These are phyloP conservation scores for Lordiphosa collinella DNA, from an alignment of 1,140 invertebrate genomes.

Conservation along the genomic window DNA sequence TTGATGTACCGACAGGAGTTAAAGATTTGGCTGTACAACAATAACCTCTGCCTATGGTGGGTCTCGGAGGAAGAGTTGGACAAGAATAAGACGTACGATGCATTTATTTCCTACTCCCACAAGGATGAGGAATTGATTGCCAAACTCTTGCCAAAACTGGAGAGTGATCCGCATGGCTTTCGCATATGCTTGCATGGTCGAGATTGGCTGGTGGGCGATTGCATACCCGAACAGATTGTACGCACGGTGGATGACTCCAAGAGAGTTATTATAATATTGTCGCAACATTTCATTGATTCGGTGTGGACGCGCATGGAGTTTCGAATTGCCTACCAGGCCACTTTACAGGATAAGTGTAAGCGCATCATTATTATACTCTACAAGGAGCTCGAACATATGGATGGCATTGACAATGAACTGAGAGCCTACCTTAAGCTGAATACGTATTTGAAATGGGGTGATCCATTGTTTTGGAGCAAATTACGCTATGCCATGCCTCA, in stretches of 20 bases:
- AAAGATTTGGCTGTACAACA: constrained; percentile 86
- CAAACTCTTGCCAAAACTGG: constrained; percentile 85
- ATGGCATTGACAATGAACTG: constrained; percentile 87
- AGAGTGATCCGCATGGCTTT: constrained; percentile 82
- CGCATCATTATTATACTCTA: constrained; percentile 89
- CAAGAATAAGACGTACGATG: constrained; percentile 89
- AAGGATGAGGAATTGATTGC: constrained; percentile 87
- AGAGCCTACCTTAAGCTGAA: constrained; percentile 89
- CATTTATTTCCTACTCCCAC: constrained; percentile 92
- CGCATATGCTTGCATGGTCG: constrained; percentile 89
- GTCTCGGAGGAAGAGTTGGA: constrained; percentile 87
- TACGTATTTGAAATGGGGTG: constrained; percentile 91
- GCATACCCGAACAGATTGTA: constrained; percentile 89
- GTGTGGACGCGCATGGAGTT: constrained; percentile 93
- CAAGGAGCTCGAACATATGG: constrained; percentile 84
- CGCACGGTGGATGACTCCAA: constrained; percentile 88
- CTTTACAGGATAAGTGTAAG: constrained; percentile 86
- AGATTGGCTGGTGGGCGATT: constrained; percentile 89
- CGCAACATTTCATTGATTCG: constrained; percentile 89
- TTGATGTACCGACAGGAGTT: constrained; percentile 84
- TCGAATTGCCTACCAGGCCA: constrained; percentile 87
- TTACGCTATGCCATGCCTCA: constrained; percentile 85
- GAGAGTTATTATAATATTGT: constrained; percentile 90
- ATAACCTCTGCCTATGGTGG: constrained; percentile 84
- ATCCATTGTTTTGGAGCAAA: constrained; percentile 93